Percentiles rank a stretch among this genome's conserved stretches.
Conservation (phyloP, 2,113 vertebrate genomes). For the Serinus canaria region DNA sequence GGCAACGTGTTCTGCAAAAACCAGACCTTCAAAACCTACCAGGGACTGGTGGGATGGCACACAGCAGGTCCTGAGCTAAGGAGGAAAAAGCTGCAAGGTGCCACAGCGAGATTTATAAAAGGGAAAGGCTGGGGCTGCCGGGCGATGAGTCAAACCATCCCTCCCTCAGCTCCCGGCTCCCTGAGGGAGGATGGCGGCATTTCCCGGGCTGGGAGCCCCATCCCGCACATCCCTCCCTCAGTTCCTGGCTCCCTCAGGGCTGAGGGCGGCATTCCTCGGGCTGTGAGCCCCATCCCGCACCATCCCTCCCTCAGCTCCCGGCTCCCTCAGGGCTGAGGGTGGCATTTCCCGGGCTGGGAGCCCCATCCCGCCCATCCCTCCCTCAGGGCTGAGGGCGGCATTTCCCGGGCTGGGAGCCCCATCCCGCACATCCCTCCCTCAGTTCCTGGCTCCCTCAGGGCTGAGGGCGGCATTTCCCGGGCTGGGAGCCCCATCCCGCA, state of each 20-base stretch:
- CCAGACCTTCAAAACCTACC: background rate
- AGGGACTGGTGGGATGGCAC: background rate
- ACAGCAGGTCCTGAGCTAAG: no score
- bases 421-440: background rate
- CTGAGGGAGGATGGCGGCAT: no score
- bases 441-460: background rate
- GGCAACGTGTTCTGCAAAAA: background rate
- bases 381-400: background rate
- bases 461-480: rapidly evolving
- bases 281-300: no score
- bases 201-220: no score
- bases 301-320: no score
- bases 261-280: no score
- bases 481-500: no score
- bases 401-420: no score
- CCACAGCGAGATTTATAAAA: background rate
- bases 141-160: background rate
- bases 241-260: background rate
- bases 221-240: no score
- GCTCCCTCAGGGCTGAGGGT: no score
- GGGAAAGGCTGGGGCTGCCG: rapidly evolving
- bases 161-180: no score
- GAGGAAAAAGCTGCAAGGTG: background rate
- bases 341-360: background rate
- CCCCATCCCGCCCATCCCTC: no score